phyloP scores from a whole-genome alignment of 2,113 vertebrate species.

The Propithecus coquereli region DNA sequence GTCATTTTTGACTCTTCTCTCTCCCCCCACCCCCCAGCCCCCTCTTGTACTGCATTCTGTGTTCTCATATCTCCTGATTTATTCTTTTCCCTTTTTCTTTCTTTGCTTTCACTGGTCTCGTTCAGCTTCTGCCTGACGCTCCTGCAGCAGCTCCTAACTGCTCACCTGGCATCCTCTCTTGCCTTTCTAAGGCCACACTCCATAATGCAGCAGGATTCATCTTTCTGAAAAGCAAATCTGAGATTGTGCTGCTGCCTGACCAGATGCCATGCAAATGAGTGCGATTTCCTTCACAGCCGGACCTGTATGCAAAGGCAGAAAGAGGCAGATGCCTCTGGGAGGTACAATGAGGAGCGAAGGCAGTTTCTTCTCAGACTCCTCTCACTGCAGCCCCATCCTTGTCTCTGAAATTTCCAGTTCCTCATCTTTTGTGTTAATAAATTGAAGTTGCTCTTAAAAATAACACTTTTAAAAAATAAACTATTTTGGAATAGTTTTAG shows the following conservation, averaged over 20 bases:
- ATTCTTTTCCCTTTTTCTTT: neutral
- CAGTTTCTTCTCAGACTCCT: neutral
- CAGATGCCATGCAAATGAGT: slow-evolving; percentile 41
- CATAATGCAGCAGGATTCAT: neutral
- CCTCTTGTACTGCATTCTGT: neutral
- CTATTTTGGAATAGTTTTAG: neutral
- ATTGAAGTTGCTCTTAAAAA: neutral
- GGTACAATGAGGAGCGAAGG: neutral
- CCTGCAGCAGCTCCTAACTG: neutral
- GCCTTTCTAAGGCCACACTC: neutral
- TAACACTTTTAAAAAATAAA: neutral
- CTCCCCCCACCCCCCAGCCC: neutral
- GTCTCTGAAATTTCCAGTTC: neutral
- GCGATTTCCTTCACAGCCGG: neutral
- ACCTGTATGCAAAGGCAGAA: slow-evolving; percentile 21
- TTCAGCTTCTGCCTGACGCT: neutral
- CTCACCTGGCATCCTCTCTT: neutral
- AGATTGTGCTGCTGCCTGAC: neutral
- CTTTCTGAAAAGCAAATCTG: slow-evolving; percentile 38
- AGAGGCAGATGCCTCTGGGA: neutral
- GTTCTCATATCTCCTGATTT: neutral
- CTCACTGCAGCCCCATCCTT: neutral
- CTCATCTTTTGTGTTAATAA: neutral
- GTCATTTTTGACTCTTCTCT: neutral
- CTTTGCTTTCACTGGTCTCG: neutral